Percentiles rank a stretch among this genome's conserved stretches.
phyloP scores from a whole-genome alignment of 2,113 vertebrate species.

The Narcine bancroftii region DNA sequence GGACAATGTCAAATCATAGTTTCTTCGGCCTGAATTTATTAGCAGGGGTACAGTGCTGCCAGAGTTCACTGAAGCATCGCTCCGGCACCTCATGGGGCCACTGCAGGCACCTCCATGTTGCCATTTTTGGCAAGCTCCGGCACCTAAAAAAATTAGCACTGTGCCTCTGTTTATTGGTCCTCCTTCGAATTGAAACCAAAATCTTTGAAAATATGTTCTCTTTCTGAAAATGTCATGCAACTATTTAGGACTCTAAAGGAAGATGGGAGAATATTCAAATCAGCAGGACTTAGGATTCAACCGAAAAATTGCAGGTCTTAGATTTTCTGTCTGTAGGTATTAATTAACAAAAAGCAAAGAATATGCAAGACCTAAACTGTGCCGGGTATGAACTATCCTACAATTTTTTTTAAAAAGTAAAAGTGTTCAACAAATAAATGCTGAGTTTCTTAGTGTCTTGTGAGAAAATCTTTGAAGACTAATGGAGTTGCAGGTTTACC shows the following conservation, averaged over 20 bases:
- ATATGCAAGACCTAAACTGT: too few relatives aligned
- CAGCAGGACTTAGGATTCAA: background rate
- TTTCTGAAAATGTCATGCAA: background rate
- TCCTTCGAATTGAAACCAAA: background rate
- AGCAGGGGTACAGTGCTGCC: too few relatives aligned
- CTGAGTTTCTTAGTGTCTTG: background rate
- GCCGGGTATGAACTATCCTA: background rate
- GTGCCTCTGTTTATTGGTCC: too few relatives aligned
- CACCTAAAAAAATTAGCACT: too few relatives aligned
- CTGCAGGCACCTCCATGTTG: too few relatives aligned
- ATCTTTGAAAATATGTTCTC: background rate
- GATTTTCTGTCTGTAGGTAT: background rate
- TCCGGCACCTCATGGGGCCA: too few relatives aligned
- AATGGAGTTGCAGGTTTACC: background rate
- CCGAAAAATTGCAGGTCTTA: background rate
- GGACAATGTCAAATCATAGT: background rate
- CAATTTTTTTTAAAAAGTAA: background rate
- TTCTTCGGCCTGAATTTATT: background rate
- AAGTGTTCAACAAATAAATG: background rate
- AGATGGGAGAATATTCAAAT: background rate
- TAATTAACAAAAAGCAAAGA: background rate
- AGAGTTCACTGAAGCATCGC: too few relatives aligned
- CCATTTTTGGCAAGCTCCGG: too few relatives aligned
- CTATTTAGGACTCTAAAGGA: background rate
- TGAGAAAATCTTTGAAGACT: background rate